Conservation (phyloP, 2,888 invertebrate genomes). For the Apotomis betuletana region DNA sequence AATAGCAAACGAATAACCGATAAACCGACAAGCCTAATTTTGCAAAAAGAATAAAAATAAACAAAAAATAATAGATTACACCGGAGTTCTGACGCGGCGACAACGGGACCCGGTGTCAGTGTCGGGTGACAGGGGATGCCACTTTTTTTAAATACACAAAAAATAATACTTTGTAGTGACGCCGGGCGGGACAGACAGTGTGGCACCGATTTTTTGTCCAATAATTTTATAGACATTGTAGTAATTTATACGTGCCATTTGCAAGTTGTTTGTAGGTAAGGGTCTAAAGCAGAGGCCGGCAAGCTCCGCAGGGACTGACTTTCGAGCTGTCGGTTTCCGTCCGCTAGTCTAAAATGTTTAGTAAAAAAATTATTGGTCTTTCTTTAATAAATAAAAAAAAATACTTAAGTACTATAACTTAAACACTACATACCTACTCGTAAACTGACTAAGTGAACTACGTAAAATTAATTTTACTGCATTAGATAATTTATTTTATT, state of each 20-base stretch:
- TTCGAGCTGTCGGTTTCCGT: too few relatives aligned
- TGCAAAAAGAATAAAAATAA: neutral
- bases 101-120: constrained; percentile 35
- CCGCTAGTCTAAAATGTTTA: too few relatives aligned
- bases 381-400: too few relatives aligned
- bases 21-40: constrained; percentile 12
- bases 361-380: too few relatives aligned
- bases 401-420: too few relatives aligned
- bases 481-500: too few relatives aligned
- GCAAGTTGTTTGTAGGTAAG: neutral
- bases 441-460: too few relatives aligned
- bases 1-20: neutral
- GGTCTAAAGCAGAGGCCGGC: too few relatives aligned
- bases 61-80: constrained; percentile 35
- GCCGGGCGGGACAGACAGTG: constrained; percentile 38
- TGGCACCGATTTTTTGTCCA: constrained; percentile 39
- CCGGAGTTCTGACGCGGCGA: constrained; percentile 31
- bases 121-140: constrained; percentile 34
- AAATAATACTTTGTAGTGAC: constrained; percentile 37
- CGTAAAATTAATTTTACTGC: too few relatives aligned
- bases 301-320: too few relatives aligned
- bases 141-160: constrained; percentile 28
- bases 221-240: constrained; percentile 23
- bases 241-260: constrained; percentile 27
- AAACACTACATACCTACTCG: too few relatives aligned